Percentiles rank a stretch among this genome's conserved stretches.
Evolutionary conservation across 2,797 vertebrate genomes (phyloP).

Genomic region (Gymnothorax javanicus): DNA sequence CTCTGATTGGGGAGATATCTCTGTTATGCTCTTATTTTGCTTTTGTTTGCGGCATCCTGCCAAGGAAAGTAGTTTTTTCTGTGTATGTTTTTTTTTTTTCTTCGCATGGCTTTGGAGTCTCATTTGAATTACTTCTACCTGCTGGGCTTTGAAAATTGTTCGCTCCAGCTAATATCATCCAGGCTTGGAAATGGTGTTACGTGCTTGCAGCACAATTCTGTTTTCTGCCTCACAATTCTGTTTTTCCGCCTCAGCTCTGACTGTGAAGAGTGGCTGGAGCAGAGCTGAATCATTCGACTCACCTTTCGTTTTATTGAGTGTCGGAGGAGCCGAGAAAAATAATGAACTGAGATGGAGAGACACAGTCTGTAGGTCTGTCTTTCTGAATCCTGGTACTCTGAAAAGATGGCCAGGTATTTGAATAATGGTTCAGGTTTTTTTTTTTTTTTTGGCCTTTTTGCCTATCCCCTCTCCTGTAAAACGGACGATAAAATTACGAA

Average conservation of each 20-base stretch:
- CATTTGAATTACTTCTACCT: slow-evolving; percentile 37
- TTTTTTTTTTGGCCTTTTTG: too few species aligned
- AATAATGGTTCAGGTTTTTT: neutral
- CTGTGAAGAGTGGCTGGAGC: slow-evolving; percentile 22
- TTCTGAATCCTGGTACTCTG: neutral
- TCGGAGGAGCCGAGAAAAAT: neutral
- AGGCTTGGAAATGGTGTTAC: neutral
- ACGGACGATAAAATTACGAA: neutral
- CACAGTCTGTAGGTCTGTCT: neutral
- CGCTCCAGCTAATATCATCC: slow-evolving; percentile 33
- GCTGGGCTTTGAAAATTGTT: slow-evolving; percentile 38
- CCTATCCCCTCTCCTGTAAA: neutral
- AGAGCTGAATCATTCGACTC: neutral
- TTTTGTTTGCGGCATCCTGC: slow-evolving; percentile 24
- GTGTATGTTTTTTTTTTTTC: neutral
- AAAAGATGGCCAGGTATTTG: neutral
- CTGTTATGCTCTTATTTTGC: slow-evolving; percentile 42
- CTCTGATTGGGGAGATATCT: slow-evolving; percentile 31
- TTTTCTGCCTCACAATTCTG: neutral
- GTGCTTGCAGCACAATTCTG: neutral
- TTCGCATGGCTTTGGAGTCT: slow-evolving; percentile 29
- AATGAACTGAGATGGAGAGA: neutral
- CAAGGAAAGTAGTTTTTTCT: slow-evolving; percentile 41
- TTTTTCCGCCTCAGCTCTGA: neutral
- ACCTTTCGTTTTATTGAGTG: neutral